phyloP scores from a whole-genome alignment of 2,888 invertebrate genomes.

The Euplagia quadripunctaria region DNA sequence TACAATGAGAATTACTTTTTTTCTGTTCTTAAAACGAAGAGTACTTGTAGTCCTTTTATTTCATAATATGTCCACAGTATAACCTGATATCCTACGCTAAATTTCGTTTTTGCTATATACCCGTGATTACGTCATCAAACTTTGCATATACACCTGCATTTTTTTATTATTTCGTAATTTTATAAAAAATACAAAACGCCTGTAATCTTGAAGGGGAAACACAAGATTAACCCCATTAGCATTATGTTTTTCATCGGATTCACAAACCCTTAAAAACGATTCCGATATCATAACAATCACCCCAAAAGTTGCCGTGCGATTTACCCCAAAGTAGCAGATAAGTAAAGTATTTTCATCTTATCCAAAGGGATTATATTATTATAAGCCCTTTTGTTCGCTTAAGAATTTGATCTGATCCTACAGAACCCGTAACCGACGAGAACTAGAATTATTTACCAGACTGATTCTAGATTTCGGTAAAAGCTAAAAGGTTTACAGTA shows the following conservation, averaged over 20 bases:
- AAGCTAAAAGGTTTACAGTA: background rate
- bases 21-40: too few relatives aligned
- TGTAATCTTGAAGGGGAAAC: too few relatives aligned
- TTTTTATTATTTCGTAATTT: too few relatives aligned
- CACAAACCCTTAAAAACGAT: background rate
- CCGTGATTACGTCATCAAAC: too few relatives aligned
- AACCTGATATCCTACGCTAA: too few relatives aligned
- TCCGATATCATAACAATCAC: background rate
- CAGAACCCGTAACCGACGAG: background rate
- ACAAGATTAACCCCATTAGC: background rate
- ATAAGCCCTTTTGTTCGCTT: slow-evolving; percentile 12
- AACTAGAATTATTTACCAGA: background rate
- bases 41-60: too few relatives aligned
- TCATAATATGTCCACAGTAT: too few relatives aligned
- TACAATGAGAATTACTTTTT: too few relatives aligned
- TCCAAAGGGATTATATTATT: slow-evolving; percentile 13
- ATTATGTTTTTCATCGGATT: background rate
- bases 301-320: slow-evolving; percentile 1
- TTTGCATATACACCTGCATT: too few relatives aligned
- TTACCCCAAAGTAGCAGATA: slow-evolving; percentile 12
- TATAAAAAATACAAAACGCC: too few relatives aligned
- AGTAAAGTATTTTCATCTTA: slow-evolving; percentile 10
- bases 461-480: background rate
- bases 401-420: slow-evolving; percentile 9
- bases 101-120: too few relatives aligned